Base-by-base conservation (phyloP, 2,797 vertebrate genomes). In the Mallotus villosus region DNA sequence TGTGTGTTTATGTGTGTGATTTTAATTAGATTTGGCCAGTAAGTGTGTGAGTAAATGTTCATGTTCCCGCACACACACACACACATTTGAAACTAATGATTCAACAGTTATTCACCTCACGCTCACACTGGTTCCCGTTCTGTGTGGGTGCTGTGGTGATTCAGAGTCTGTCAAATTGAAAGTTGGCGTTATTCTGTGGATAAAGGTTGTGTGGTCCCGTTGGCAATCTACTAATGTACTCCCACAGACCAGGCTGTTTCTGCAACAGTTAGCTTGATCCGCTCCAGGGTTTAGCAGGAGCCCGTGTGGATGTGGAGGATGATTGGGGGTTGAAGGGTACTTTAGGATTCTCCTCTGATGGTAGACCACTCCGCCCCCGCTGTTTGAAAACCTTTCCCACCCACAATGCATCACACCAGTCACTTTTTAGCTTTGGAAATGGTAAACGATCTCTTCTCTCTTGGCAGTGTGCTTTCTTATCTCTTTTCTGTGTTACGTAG, bases 271-370 rank as follows among this genome's bases (percentile, higher is more conserved):
- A 74, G 67, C 77, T 74, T 72, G 65, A 55, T 57, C 72, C 76
- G 69, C 57, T 58, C 60, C 22, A n/a, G 27, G 12, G 37, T 41
- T 37, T 63, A 49, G 11, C 55, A 51, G 34, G 61, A 65, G 64
- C 74, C 79, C 72, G 79, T 68, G 74, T 76, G 82, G 84, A 67
- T 74, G 63, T n/a, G 61, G 72, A 63, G 82, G 76, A 79, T 80
- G 66, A 72, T 68, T 70, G 80, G 82, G 77, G 79, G 73, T 32
- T 82, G 69, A 83, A 88, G 81, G 74, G 81, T 80, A 77, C 86
- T 85, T 84, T 67, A 85, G 81, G 81, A 85, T 83, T 79, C 85
- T 83, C 82, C 74, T 85, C 79, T 78, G 81, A 86, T 82, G 74
- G 75, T 78, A 81, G 79, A 75, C 80, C 85, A 87, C 62, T 24